Evolutionary conservation across 2,888 invertebrate genomes (phyloP), one percentile per base, ranked within the genome.

Genomic region (Mesorhabditis belari): DNA sequence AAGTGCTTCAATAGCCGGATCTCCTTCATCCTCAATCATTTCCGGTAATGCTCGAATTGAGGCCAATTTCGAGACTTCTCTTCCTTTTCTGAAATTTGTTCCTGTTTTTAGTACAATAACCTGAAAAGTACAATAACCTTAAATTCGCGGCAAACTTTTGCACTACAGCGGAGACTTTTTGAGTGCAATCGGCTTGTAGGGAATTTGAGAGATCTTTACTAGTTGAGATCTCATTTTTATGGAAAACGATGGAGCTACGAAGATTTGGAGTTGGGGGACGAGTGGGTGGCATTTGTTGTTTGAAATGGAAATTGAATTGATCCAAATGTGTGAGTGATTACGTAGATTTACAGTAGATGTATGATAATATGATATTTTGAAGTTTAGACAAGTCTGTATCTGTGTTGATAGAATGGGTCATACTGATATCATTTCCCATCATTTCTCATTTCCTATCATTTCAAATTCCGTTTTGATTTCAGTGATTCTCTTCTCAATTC

Each of bases 41-140:
- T 71, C 67, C 0, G 73, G 69, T 21, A 77, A 62, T 19, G 65
- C 70, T 44, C 75, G 69, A n/a, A 77, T 73, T 4, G 72, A 60
- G 5, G 71, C 67, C 4, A 77, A 52, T 44, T 75, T 74, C 50
- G 73, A 73, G 3, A 76, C 64, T 62, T 77, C 77, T 26, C 66
- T 67, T 6, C 75, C 76, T 17, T 62, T 62, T 57, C 74, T 74
- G 63, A 58, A 69, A 57, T 55, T 35, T 9, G n/a, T 35, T 35
- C n/a, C n/a, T n/a, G n/a, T n/a, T n/a, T n/a, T n/a, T n/a, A n/a
- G n/a, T n/a, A n/a, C n/a, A n/a, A 9, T n/a, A 9, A 35, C 12
- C n/a, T 35, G 12, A n/a, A 17, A 1, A 17, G 44, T n/a, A 9
- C 44, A 35, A 17, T n/a, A 17, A 35, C 44, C 44, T 9, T 35